Evolutionary conservation across 64 coral and sea anemone species (phyloP), one percentile per base, ranked within the genome.

Genomic region (Stichodactyla helianthus): DNA sequence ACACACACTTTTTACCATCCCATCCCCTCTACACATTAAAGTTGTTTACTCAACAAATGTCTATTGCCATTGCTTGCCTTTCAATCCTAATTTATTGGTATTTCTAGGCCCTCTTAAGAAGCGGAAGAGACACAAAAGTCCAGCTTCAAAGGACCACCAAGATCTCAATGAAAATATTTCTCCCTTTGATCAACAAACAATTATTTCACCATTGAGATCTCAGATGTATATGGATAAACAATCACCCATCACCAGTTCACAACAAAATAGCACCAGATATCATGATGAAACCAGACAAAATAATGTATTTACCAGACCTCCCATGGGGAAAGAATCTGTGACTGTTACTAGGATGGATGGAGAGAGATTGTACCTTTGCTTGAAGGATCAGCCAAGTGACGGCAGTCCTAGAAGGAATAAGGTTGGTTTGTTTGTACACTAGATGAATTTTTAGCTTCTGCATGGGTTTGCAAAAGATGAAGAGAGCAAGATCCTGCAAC

Each of bases 321-420:
- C 88, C 51, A 71, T 94, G 77, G 86, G 82, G 9, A 90, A 86
- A 68, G 93, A 94, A 14, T 60, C 84, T 54, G 79, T 94, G 6
- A 57, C 93, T 0, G 23, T 94, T 6, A 90, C 93, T 54, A 89
- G 81, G 59, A 90, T 26, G 6, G 88, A 94, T 87, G 88, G 88
- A 26, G 85, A 92, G 78, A 92, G 90, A 51, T 84, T 92, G 62
- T 92, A 92, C 15, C 61, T 84, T 20, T 9, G 8, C 7, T 15
- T 84, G 25, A 35, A 54, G 16, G 52, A 81, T 53, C 15, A 81
- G 53, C n/a, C 78, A 54, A 54, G 52, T 81, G 78, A 81, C 0
- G n/a, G 15, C 17, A 81, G 78, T 53, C 17, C 78, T 52, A 81
- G 53, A 54, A 28, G 17, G 6, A 74, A 74, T 74, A 54, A 81